Percentiles rank a stretch among this genome's conserved stretches.
Conservation (phyloP, 2,797 vertebrate genomes). For the Enteromius treurensis region DNA sequence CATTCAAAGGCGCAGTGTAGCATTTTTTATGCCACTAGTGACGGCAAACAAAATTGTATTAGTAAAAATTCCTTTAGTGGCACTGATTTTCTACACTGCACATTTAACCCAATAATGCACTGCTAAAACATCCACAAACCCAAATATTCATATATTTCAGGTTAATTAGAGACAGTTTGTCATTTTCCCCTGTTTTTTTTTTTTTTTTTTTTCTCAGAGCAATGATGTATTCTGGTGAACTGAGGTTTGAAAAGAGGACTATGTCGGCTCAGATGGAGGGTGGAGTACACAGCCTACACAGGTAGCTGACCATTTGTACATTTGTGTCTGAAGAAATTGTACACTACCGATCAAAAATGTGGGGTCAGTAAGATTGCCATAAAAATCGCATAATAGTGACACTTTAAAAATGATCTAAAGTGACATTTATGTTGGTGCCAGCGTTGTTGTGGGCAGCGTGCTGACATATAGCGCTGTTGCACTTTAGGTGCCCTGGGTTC, state of each 20-base stretch:
- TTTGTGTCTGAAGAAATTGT: not conserved
- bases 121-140: not conserved
- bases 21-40: not conserved
- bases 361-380: not conserved
- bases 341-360: not conserved
- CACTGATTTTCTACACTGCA: not conserved
- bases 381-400: too few species aligned
- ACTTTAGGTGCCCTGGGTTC: not conserved
- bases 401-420: not conserved
- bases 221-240: conserved; percentile 98
- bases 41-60: not conserved
- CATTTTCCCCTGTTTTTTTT: not conserved
- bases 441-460: not conserved
- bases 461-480: not conserved
- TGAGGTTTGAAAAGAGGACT: conserved; percentile 98
- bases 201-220: conserved; percentile 73
- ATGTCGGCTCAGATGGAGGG: conserved; percentile 94
- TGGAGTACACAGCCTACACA: conserved; percentile 94
- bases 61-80: not conserved
- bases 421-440: not conserved
- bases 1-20: not conserved
- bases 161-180: not conserved
- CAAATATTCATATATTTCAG: not conserved
- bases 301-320: conserved; percentile 76
- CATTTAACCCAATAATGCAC: not conserved